Conservation (phyloP, 2,113 vertebrate species). For the Geococcyx californianus region DNA sequence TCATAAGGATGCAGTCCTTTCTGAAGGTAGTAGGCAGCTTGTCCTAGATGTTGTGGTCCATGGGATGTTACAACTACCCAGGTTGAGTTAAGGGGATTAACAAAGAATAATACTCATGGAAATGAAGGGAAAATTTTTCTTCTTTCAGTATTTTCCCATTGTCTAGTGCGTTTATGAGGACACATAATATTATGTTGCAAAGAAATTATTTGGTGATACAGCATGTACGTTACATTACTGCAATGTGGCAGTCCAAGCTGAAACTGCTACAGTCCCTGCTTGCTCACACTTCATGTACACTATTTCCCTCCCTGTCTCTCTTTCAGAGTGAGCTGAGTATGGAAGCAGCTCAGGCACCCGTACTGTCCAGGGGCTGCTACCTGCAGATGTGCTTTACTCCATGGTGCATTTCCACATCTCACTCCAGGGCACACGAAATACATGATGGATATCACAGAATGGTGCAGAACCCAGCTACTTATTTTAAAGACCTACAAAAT, state of each 20-base stretch:
- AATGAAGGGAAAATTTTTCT: background rate
- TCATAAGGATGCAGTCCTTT: background rate
- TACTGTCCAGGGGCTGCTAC: background rate
- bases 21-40: background rate
- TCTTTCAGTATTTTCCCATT: background rate
- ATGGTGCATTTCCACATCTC: background rate
- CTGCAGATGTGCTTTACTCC: background rate
- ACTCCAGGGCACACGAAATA: background rate
- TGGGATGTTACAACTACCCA: background rate
- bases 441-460: rapidly evolving
- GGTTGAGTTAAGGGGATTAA: background rate
- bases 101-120: background rate
- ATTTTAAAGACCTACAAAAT: background rate
- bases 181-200: background rate
- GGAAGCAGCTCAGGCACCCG: background rate
- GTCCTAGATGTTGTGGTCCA: background rate
- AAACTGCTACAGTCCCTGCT: background rate
- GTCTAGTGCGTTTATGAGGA: background rate
- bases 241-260: background rate
- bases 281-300: background rate
- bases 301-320: background rate
- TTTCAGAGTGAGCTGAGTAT: background rate
- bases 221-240: background rate
- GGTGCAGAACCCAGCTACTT: background rate
- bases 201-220: background rate